Evolutionary conservation across 2,113 vertebrate species (phyloP).

Genomic region (Amia ocellicauda): DNA sequence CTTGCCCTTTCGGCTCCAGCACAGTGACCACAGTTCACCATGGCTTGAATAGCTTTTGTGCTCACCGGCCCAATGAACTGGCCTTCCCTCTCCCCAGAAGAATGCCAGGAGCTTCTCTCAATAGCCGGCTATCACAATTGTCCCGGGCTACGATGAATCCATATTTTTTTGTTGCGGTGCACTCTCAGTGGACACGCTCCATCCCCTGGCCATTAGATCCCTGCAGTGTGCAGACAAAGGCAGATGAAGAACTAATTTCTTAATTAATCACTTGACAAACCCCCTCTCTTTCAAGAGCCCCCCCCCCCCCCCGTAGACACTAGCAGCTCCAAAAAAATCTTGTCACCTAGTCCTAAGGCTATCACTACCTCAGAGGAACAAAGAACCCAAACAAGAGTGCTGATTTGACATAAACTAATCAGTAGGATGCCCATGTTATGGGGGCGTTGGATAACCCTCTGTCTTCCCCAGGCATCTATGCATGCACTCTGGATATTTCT

Average conservation of each 20-base stretch:
- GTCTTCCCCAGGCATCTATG: too few relatives aligned
- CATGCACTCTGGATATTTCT: too few relatives aligned
- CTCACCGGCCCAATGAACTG: not conserved
- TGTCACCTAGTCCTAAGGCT: too few relatives aligned
- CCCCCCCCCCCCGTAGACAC: not conserved
- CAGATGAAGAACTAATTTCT: constrained; percentile 3
- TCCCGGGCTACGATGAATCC: constrained; percentile 1
- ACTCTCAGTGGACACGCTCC: not conserved
- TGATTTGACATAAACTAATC: too few relatives aligned
- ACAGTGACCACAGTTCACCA: not conserved
- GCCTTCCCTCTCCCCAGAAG: not conserved
- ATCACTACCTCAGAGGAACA: too few relatives aligned
- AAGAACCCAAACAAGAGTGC: too few relatives aligned
- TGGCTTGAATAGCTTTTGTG: not conserved
- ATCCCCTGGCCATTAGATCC: not conserved
- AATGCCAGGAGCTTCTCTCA: not conserved
- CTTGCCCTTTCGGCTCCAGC: too few relatives aligned
- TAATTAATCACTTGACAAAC: constrained; percentile 8
- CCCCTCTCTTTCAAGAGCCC: not conserved
- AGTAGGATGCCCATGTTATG: too few relatives aligned
- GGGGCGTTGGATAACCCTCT: too few relatives aligned
- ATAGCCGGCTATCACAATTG: not conserved
- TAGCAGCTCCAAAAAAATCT: too few relatives aligned
- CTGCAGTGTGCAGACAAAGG: not conserved
- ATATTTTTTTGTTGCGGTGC: not conserved